Evolutionary conservation across 2,797 vertebrate genomes (phyloP).

Genomic region (Acipenser transmontanus): DNA sequence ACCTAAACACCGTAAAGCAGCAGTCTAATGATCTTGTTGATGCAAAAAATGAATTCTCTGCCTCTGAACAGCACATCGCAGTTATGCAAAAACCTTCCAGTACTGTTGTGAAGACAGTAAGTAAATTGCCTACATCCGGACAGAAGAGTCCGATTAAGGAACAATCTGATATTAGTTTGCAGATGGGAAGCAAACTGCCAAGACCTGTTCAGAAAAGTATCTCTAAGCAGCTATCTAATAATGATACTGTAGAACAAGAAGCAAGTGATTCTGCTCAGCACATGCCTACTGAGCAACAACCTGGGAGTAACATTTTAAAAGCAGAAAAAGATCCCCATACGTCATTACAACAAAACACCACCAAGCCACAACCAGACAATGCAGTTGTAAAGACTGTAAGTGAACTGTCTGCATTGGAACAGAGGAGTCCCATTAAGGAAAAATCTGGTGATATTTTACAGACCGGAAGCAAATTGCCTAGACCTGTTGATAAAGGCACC

Average conservation of each 20-base stretch:
- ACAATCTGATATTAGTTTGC: conserved; percentile 28
- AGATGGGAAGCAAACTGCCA: conserved; percentile 39
- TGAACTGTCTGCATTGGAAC: conserved; percentile 25
- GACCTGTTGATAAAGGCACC: not conserved
- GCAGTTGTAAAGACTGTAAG: conserved; percentile 25
- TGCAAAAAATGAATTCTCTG: not conserved
- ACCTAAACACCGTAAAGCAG: not conserved
- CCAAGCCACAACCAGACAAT: conserved; percentile 30
- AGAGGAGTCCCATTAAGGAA: no score
- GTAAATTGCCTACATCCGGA: conserved; percentile 11
- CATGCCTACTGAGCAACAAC: not conserved
- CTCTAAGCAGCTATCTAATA: conserved; percentile 36
- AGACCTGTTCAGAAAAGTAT: conserved; percentile 12
- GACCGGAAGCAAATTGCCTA: not conserved
- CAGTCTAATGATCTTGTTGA: not conserved
- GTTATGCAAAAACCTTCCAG: conserved; percentile 28
- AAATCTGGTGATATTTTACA: no score
- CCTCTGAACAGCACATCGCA: conserved; percentile 20
- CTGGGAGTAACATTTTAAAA: conserved; percentile 1
- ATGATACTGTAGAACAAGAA: conserved; percentile 25
- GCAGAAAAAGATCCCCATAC: conserved; percentile 36
- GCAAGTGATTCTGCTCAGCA: not conserved
- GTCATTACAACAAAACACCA: conserved; percentile 27
- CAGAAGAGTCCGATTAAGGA: conserved; percentile 34
- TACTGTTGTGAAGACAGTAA: conserved; percentile 23